These are phyloP conservation scores for Aptenodytes forsteri DNA, from an alignment of 2,113 vertebrate species.

Conservation along the genomic window DNA sequence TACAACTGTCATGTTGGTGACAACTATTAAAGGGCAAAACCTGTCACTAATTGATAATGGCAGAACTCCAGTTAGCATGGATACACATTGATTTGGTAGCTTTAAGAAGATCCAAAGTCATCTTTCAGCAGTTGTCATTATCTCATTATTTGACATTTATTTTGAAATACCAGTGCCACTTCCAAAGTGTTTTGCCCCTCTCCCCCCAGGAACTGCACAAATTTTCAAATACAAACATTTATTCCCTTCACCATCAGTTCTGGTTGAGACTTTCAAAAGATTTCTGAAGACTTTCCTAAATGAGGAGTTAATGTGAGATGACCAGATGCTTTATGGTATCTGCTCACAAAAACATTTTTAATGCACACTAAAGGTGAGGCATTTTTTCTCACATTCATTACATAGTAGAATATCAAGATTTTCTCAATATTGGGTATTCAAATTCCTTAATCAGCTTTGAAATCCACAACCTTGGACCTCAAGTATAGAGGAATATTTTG, in stretches of 20 bases:
- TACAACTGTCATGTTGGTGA: not conserved
- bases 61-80: not conserved
- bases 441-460: not conserved
- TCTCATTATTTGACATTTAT: not conserved
- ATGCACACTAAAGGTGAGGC: not conserved
- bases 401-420: not conserved
- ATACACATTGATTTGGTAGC: not conserved
- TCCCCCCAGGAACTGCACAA: not conserved
- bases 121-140: not conserved
- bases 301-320: not conserved
- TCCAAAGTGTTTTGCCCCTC: not conserved
- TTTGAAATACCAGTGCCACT: not conserved
- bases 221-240: not conserved
- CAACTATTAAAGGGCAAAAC: not conserved
- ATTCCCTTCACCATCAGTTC: not conserved
- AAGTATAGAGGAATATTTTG: not conserved
- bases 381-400: not conserved
- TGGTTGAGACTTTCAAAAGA: not conserved
- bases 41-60: not conserved
- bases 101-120: not conserved
- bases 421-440: not conserved
- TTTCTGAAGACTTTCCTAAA: not conserved
- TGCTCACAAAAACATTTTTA: not conserved
- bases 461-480: not conserved
- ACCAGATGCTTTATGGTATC: not conserved